Evolutionary conservation across 2,797 vertebrate species (phyloP), one percentile per base, ranked within the genome.

Genomic region (Acanthiza pusilla): DNA sequence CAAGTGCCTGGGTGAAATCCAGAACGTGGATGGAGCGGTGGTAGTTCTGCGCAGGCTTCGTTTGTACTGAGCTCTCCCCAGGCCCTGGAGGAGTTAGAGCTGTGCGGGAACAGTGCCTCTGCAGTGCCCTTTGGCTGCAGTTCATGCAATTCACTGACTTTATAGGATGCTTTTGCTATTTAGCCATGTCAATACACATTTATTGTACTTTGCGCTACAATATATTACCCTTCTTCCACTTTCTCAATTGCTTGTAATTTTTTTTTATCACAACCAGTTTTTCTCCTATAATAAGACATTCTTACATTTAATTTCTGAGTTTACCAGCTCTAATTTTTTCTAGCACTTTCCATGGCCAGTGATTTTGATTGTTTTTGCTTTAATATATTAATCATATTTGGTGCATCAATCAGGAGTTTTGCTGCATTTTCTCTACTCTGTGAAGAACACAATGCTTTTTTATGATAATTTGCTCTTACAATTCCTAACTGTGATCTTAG

Each of bases 121-220:
- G 60, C 20, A 75, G 81, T 51, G 51, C 62, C 80, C 80, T 88
- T 86, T 30, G 71, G 9, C 57, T 77, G 82, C 22, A 36, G n/a
- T 88, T 91, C 70, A 93, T 96, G 13, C 51, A 93, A 92, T 96
- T 96, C 32, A 80, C 71, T 88, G 89, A 91, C 85, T 92, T 70
- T 62, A 13, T 27, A 47, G 55, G 65, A 74, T 66, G 79, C 79
- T 94, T 95, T 88, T 95, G 45, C 94, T 93, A 80, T 96, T 97
- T 92, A 95, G 53, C 51, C 60, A 48, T 45, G 83, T 93, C 72
- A 88, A 91, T 86, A 73, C 74, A 86, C 91, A 79, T 94, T 95
- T 93, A 78, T 95, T 47, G n/a, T 85, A 91, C 84, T 94, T 80
- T 23, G n/a, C 27, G 17, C 76, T 80, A 79, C 81, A 88, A 76